Conservation (phyloP, 2,888 invertebrate genomes). For the Acanthosoma haemorrhoidale region DNA sequence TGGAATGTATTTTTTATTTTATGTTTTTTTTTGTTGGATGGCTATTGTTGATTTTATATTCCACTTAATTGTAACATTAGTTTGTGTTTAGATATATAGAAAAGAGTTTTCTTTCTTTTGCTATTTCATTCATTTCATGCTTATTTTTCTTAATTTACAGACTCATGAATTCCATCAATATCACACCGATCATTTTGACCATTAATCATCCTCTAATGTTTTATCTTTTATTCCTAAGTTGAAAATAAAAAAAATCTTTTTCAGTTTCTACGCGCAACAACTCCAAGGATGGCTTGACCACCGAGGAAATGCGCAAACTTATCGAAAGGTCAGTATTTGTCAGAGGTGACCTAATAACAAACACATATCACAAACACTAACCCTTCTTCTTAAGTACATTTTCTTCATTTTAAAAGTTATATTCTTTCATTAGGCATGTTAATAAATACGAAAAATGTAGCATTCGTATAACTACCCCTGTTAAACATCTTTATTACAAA, state of each 20-base stretch:
- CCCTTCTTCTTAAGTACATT: no score
- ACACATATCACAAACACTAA: neutral
- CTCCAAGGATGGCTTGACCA: constrained; percentile 86
- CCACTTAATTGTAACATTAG: neutral
- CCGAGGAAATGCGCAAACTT: constrained; percentile 95
- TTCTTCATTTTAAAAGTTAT: no score
- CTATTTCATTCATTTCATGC: neutral
- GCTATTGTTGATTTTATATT: neutral
- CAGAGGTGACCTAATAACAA: neutral
- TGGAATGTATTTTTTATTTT: no score
- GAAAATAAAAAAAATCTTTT: constrained; percentile 47
- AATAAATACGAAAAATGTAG: no score
- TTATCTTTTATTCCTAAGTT: neutral
- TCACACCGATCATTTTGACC: neutral
- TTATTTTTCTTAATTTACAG: neutral
- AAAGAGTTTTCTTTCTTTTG: neutral
- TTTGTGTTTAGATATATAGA: neutral
- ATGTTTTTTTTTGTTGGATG: neutral
- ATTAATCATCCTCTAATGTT: neutral
- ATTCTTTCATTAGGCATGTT: no score
- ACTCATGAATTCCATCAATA: constrained; percentile 7
- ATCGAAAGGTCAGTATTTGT: constrained; percentile 82
- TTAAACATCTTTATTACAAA: no score
- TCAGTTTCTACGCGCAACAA: constrained; percentile 61
- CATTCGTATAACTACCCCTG: no score